Percentiles rank a stretch among this genome's conserved stretches.
phyloP scores from a whole-genome alignment of 64 coral and sea anemone genomes.

The Hydrozoanthus tunicans region DNA sequence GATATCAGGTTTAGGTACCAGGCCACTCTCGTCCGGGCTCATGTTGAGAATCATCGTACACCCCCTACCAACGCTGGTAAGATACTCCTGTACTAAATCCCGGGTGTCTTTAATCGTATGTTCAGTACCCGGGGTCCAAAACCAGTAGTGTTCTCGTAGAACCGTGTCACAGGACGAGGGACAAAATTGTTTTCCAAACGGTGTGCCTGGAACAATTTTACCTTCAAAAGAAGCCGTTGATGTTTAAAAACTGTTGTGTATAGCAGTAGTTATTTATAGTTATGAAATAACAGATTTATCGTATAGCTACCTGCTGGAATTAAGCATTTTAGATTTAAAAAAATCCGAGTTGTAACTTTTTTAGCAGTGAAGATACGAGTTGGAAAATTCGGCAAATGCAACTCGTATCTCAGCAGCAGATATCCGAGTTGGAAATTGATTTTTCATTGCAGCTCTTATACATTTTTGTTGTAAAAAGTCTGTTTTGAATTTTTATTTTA shows the following conservation, averaged over 20 bases:
- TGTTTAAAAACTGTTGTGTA: background rate
- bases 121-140: constrained; percentile 55
- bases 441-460: too few relatives aligned
- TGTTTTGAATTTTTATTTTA: too few relatives aligned
- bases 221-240: background rate
- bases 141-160: constrained; percentile 69
- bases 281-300: too few relatives aligned
- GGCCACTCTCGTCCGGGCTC: constrained; percentile 43
- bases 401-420: too few relatives aligned
- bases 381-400: too few relatives aligned
- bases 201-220: constrained; percentile 40
- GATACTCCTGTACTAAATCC: constrained; percentile 51
- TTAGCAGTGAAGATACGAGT: too few relatives aligned
- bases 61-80: constrained; percentile 68
- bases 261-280: too few relatives aligned
- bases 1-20: constrained; percentile 49
- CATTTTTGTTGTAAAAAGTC: too few relatives aligned
- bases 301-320: too few relatives aligned
- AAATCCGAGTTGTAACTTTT: too few relatives aligned
- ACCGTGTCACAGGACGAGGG: constrained; percentile 69
- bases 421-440: too few relatives aligned
- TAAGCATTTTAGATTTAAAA: too few relatives aligned
- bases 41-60: constrained; percentile 64
- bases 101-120: constrained; percentile 43
- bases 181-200: constrained; percentile 65